Conservation (phyloP, 2,797 vertebrate species). For the Delichon dasypus region DNA sequence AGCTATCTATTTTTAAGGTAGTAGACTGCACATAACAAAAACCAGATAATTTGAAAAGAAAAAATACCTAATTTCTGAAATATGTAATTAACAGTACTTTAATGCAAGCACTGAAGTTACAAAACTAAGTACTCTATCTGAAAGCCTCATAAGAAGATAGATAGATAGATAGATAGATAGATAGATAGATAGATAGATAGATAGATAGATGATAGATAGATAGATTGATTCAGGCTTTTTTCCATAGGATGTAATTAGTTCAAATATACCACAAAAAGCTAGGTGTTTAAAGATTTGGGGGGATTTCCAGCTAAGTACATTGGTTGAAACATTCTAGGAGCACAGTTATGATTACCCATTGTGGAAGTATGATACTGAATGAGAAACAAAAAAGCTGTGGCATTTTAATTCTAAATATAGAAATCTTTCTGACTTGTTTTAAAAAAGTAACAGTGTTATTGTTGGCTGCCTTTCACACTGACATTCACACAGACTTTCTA, state of each 20-base stretch:
- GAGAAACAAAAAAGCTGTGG: neutral
- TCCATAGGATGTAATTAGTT: neutral
- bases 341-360: neutral
- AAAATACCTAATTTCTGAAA: neutral
- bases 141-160: neutral
- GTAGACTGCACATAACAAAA: neutral
- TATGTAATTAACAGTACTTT: neutral
- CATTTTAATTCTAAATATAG: neutral
- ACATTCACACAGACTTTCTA: neutral
- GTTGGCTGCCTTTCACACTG: neutral
- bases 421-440: neutral
- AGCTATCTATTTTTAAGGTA: neutral
- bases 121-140: neutral
- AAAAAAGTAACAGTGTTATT: neutral
- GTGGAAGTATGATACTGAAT: neutral
- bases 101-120: neutral
- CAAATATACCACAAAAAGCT: neutral
- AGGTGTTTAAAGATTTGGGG: neutral
- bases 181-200: too few relatives aligned
- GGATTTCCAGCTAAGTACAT: neutral
- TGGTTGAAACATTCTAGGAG: neutral
- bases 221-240: neutral
- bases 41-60: neutral
- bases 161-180: too few relatives aligned
- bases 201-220: too few relatives aligned